Conservation (phyloP, 2,888 invertebrate genomes). For the Polymixis flavicincta region DNA sequence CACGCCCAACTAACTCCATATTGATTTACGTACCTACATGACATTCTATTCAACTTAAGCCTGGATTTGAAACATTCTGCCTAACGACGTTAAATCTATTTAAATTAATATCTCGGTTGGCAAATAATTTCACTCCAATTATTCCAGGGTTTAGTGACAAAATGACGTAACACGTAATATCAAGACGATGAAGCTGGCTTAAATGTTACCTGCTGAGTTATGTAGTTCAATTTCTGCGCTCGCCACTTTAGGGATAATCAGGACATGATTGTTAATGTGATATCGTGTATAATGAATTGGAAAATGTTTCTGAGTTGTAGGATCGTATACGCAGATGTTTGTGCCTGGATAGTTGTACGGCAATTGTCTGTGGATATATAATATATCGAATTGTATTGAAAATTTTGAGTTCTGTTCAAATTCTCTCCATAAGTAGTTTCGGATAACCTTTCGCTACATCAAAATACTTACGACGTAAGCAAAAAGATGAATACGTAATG, state of each 20-base stretch:
- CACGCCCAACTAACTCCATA: conserved; percentile 44
- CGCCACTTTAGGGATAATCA: conserved; percentile 12
- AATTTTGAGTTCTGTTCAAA: no score
- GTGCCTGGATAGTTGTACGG: not conserved
- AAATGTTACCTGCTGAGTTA: conserved; percentile 29
- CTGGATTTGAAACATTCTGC: conserved; percentile 42
- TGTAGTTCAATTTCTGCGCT: conserved; percentile 25
- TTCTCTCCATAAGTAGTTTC: not conserved
- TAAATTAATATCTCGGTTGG: conserved; percentile 49
- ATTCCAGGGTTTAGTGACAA: conserved; percentile 34
- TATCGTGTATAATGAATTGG: not conserved
- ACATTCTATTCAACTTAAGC: conserved; percentile 47
- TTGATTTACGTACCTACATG: conserved; percentile 53
- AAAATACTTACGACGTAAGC: not conserved
- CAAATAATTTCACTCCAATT: conserved; percentile 57
- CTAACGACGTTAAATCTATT: conserved; percentile 53
- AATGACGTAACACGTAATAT: conserved; percentile 50
- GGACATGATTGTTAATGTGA: conserved; percentile 21
- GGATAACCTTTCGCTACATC: not conserved
- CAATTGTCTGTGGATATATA: not conserved
- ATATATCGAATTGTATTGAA: no score
- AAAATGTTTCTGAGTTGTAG: not conserved
- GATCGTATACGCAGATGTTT: not conserved
- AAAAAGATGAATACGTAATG: not conserved
- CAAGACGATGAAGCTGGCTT: conserved; percentile 38